phyloP scores from a whole-genome alignment of 2,113 vertebrate genomes.

The Origma solitaria region DNA sequence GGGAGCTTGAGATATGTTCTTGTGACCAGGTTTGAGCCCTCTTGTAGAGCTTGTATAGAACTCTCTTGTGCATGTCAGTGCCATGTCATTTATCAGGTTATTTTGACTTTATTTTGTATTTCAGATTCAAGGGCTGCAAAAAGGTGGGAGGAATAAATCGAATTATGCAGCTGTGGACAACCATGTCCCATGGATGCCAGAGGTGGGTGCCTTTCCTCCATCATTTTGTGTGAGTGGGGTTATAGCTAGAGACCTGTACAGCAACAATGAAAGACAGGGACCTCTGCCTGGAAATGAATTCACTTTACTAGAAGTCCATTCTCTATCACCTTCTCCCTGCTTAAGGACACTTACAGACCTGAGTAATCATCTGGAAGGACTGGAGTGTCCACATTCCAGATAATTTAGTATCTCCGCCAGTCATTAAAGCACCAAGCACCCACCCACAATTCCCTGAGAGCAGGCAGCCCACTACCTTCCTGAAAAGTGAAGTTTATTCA shows the following conservation, averaged over 20 bases:
- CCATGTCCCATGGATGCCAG: constrained; percentile 19
- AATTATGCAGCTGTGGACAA: neutral
- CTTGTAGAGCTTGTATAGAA: neutral
- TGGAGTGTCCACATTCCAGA: constrained; percentile 12
- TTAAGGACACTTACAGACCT: neutral
- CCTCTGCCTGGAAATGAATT: neutral
- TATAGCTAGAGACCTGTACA: neutral
- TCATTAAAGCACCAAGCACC: neutral
- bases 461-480: neutral
- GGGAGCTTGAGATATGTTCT: neutral
- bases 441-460: neutral
- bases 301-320: neutral
- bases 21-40: neutral
- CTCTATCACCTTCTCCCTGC: neutral
- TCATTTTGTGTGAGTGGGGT: neutral
- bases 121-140: constrained; percentile 11
- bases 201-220: constrained; percentile 40
- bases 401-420: neutral
- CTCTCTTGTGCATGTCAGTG: neutral
- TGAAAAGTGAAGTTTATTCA: neutral
- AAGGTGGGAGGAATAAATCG: neutral
- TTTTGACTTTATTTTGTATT: constrained; percentile 10
- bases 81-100: neutral
- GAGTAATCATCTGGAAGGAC: neutral
- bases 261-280: neutral